Base-by-base conservation (phyloP, 2,797 vertebrate genomes). In the Rhinella marina region DNA sequence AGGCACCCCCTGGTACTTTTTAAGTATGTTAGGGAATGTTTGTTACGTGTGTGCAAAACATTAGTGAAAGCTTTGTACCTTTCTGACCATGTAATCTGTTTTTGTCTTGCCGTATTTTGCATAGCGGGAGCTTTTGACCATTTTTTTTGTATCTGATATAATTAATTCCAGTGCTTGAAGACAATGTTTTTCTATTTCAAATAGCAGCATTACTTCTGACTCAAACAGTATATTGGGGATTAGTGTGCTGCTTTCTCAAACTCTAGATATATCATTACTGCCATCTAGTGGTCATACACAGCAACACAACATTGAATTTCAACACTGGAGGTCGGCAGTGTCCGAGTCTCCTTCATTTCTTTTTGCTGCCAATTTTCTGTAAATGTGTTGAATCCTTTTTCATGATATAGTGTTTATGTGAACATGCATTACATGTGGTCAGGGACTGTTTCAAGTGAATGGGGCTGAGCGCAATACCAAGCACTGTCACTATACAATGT, bases 131-230 rank as follows among this genome's bases (percentile, higher is more conserved):
- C 81, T 75, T 88, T 87, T 27, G 56, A 52, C 56, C 23, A 76
- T 62, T 73, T 81, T 73, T 81, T 79, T 86, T 16, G 70, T 82
- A 82, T 83, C 61, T 79, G 80, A 72, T 83, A 82, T 86, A 89
- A 89, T 89, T 89, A 86, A 89, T 89, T 89, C 88, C 84, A 86
- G 84, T 76, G 56, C 80, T 89, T 83, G 80, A 86, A 89, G 61
- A 82, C 80, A 79, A 83, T 89, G 72, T 89, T 89, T 86, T 89
- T 86, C 62, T 82, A 54, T 86, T 86, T 86, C 29, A 89, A 86
- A 89, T 86, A 89, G 68, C 72, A 76, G 79, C 84, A 80, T 86
- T 89, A 79, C 61, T 83, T 86, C 66, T 70, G 59, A 75, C 79
- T 72, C 29, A 27, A 82, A n/a, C 68, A 23, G 48, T 89, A 83